Base-by-base conservation (phyloP, 2,113 vertebrate genomes). In the Salvelinus fontinalis region DNA sequence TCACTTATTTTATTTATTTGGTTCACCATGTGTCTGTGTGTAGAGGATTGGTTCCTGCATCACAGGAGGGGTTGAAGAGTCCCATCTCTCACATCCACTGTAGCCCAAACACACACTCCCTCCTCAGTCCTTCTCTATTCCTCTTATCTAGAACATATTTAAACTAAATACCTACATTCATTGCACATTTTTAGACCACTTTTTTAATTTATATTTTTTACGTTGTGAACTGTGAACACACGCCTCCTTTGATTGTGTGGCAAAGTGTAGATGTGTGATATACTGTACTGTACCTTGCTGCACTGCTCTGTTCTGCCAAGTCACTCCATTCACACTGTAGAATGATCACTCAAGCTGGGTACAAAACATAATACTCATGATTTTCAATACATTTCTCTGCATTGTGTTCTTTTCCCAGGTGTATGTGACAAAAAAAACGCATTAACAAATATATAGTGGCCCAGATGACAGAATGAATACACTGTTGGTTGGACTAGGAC, bases 1-100 rank as follows among this genome's bases (percentile, higher is more conserved):
- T 65, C 59, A 49, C 62, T 1, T 27, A n/a, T 26, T 78, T 70
- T 89, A 89, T 91, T 90, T 90, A 88, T 91, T 90, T 85, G 73
- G 24, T 80, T 74, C 79, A 83, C 73, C 20, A 81, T 24, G 74
- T 83, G 71, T 39, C 29, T 83, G 84, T 67, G 51, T 81, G 22
- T 82, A 79, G 64, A 39, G 75, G 54, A 24, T 16, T 49, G 5
- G n/a, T 16, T 20, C 29, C 62, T 44, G 68, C 12, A 44, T 70
- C 9, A 11, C n/a, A 70, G 39, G 1, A 44, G 2, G 8, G 31
- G 20, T 16, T 18, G 5, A n/a, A 29, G 29, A 34, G 67, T 20
- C 18, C 18, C 5, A 67, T 54, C 22, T 75, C 59, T 79, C 67
- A 78, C 54, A 68, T 14, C 67, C 51, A 51, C 54, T 78, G 54